Evolutionary conservation across 2,113 vertebrate species (phyloP).

Genomic region (Reinhardtius hippoglossoides): DNA sequence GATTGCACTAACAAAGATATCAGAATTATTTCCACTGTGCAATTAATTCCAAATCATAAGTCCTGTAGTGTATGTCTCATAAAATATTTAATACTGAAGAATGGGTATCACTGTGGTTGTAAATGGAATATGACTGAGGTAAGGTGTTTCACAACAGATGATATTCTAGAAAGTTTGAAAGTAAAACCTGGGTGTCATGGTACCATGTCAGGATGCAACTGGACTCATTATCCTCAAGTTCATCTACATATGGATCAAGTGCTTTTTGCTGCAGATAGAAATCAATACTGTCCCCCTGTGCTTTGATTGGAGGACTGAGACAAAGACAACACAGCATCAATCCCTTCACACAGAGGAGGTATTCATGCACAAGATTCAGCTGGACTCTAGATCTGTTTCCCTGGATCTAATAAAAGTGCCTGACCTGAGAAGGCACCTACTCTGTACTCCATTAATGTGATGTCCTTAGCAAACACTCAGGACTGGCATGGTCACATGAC

Average conservation of each 20-base stretch:
- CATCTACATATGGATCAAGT: slow-evolving; percentile 51
- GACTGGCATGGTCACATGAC: slow-evolving; percentile 12
- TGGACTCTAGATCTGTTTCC: slow-evolving; percentile 6
- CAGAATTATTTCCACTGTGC: not conserved
- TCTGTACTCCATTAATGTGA: not conserved
- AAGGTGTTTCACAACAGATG: not conserved
- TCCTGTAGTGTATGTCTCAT: too few relatives aligned
- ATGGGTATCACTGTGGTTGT: not conserved
- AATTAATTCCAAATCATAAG: not conserved
- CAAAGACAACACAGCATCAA: slow-evolving; percentile 38
- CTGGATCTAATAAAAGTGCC: slow-evolving; percentile 31
- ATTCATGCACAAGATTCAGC: not conserved
- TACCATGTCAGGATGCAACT: slow-evolving; percentile 14
- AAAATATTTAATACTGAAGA: not conserved
- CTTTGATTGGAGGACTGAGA: slow-evolving; percentile 24
- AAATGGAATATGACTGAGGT: not conserved
- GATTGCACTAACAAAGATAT: not conserved
- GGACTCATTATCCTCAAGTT: slow-evolving; percentile 53
- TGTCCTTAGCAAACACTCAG: not conserved
- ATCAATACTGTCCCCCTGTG: slow-evolving; percentile 69
- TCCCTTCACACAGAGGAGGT: not conserved
- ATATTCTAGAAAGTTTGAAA: not conserved
- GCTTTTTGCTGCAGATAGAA: slow-evolving; percentile 41
- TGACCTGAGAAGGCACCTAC: not conserved
- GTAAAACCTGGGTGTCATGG: slow-evolving; percentile 4